Evolutionary conservation across 2,888 invertebrate genomes (phyloP).

Genomic region (Phanerotoma sp.): DNA sequence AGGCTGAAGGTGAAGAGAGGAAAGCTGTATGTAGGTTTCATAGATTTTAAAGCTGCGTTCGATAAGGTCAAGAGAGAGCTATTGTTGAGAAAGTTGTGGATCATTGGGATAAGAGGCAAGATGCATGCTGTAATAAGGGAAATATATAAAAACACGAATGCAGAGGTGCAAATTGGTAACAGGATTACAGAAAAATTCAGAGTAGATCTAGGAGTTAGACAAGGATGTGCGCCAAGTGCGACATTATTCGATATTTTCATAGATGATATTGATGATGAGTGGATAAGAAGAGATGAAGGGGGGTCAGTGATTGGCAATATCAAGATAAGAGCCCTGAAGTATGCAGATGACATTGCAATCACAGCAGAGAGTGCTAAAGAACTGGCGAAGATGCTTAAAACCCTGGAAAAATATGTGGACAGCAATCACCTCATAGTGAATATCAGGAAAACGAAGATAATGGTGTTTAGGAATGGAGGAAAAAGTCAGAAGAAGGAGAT

Average conservation of each 20-base stretch:
- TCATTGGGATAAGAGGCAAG: not conserved
- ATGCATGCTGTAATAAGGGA: not conserved
- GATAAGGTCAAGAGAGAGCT: conserved; percentile 22
- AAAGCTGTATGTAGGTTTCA: conserved; percentile 15
- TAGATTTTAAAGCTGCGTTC: conserved; percentile 29
- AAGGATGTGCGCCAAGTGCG: not conserved
- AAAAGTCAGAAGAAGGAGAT: not conserved
- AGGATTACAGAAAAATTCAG: not conserved
- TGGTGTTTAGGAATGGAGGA: not conserved
- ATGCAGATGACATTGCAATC: conserved; percentile 8
- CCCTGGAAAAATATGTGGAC: not conserved
- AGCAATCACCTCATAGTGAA: not conserved
- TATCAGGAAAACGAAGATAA: not conserved
- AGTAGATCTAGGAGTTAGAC: not conserved
- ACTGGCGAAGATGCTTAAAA: not conserved
- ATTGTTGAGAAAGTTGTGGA: conserved; percentile 14
- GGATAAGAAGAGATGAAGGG: not conserved
- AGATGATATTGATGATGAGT: not conserved
- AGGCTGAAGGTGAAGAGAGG: conserved; percentile 14
- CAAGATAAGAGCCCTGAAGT: not conserved
- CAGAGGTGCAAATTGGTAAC: not conserved
- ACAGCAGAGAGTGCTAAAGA: not conserved
- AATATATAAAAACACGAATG: not conserved
- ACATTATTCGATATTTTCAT: not conserved
- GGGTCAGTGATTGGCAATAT: conserved; percentile 6